phyloP scores from a whole-genome alignment of 2,113 vertebrate genomes.

The Pelusios castaneus region DNA sequence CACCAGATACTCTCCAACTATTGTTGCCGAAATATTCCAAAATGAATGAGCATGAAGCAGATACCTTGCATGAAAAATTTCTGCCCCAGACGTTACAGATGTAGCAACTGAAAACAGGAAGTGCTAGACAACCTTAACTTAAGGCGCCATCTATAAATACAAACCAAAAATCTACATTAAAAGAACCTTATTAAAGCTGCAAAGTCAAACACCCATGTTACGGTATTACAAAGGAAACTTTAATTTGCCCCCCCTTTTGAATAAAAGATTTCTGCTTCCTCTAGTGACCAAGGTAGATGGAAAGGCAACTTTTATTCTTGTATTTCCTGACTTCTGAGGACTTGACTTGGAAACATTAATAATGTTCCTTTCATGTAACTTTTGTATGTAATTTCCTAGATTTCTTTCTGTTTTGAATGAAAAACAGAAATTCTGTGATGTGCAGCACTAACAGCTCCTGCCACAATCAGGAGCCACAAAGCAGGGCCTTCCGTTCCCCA shows the following conservation, averaged over 20 bases:
- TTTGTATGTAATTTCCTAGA: background rate
- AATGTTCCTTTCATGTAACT: background rate
- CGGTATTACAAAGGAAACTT: background rate
- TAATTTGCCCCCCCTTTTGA: background rate
- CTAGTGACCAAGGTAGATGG: background rate
- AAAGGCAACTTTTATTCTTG: background rate
- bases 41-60: background rate
- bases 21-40: background rate
- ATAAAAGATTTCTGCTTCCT: too few species aligned
- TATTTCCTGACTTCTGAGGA: too few species aligned
- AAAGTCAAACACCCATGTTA: background rate
- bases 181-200: background rate
- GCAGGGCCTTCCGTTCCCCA: background rate
- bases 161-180: background rate
- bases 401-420: background rate
- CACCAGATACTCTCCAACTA: background rate
- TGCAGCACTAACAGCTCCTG: background rate
- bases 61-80: background rate
- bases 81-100: background rate
- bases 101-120: background rate
- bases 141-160: background rate
- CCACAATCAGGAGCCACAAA: background rate
- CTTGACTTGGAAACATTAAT: background rate
- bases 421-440: background rate
- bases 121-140: background rate